Evolutionary conservation across 1,140 invertebrate species (phyloP), one percentile per base, ranked within the genome.

Genomic region (Drosophila sp.): DNA sequence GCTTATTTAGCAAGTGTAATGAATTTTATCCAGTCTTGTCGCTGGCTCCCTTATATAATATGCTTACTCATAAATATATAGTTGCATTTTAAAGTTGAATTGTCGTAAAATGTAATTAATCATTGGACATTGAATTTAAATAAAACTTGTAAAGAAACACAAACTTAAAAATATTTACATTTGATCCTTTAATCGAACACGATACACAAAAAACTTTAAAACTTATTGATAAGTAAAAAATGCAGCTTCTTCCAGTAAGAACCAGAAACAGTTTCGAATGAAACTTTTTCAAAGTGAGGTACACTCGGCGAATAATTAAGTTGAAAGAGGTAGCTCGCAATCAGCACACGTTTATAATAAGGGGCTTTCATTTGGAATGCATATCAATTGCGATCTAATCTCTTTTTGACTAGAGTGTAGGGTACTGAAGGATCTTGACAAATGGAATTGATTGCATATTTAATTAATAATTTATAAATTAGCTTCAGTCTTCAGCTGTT

Each of bases 1-100:
- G 53, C 66, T 63, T 50, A 38, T 46, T 70, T 54, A 72, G 63
- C 34, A 53, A 50, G 16, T 69, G 48, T 50, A 16, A 56, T 56
- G 48, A 69, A 69, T 69, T 73, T 69, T 61, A 56, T 36, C 48
- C 51, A 56, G 56, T 50, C 43, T 11, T 25, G 36, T 38, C 29
- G 51, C 65, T 63, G 72, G 66, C 51, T 13, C 36, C 65, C 72
- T 57, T 70, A 74, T 18, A 62, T 51, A 50, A 61, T 41, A 51
- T 46, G 53, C 41, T 53, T 32, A 66, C 54, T 69, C 57, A 65
- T 62, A 51, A 57, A 56, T 40, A 38, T 72, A 81, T 89, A 89
- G 84, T 63, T 73, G 83, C 79, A 89, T 80, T 89, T 89, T 83
- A 58, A 79, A 80, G 65, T 83, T 89, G 73, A 80, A 67, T 81